Percentiles rank a stretch among this genome's conserved stretches.
Evolutionary conservation across 2,113 vertebrate genomes (phyloP).

Genomic region (Callipepla californica): DNA sequence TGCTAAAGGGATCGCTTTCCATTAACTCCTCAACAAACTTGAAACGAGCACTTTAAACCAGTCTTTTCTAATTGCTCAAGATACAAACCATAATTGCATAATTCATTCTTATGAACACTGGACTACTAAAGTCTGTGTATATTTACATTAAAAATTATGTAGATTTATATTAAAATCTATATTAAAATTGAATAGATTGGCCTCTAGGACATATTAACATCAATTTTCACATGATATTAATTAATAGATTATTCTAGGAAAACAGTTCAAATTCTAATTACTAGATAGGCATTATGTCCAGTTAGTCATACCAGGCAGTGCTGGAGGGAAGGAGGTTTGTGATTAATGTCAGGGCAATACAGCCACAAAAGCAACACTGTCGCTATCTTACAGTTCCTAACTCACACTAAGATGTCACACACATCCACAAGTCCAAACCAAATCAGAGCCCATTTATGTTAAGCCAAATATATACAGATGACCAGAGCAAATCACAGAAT

Average conservation of each 20-base stretch:
- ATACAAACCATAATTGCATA: background rate
- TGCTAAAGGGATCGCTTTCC: background rate
- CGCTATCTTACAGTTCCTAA: background rate
- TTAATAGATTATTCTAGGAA: conserved; percentile 38
- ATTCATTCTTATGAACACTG: conserved; percentile 4
- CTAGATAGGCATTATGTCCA: background rate
- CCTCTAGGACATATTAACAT: conserved; percentile 39
- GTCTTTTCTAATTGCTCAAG: background rate
- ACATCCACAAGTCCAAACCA: background rate
- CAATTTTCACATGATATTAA: conserved; percentile 27
- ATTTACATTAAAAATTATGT: background rate
- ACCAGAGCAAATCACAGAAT: background rate
- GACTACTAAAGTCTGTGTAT: background rate
- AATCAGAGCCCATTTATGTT: background rate
- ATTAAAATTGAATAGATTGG: conserved; percentile 41
- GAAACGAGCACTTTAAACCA: background rate
- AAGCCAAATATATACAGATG: background rate
- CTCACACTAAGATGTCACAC: background rate
- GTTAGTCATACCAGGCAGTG: background rate
- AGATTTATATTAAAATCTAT: background rate
- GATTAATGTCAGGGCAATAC: conserved; percentile 14
- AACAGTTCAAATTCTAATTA: conserved; percentile 29
- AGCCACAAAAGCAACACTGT: background rate
- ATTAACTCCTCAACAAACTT: background rate
- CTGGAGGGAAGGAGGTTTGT: background rate